These are phyloP conservation scores for Sipha maydis DNA, from an alignment of 2,888 invertebrate species.

Conservation along the genomic window DNA sequence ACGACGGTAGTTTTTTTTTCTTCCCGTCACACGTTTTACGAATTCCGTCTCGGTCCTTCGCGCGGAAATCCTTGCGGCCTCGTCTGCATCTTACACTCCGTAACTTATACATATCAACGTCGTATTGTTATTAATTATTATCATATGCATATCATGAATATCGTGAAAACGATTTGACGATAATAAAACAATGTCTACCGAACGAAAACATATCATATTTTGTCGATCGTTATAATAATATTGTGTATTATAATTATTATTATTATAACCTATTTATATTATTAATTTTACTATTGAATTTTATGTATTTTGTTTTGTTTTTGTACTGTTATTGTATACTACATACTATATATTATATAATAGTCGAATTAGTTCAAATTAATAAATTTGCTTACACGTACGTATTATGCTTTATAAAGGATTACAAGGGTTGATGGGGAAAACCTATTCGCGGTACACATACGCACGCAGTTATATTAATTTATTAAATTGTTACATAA, in stretches of 20 bases:
- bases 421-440: background rate
- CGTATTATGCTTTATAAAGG: background rate
- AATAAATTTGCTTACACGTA: background rate
- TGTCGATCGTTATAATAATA: background rate
- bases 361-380: background rate
- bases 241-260: background rate
- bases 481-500: too few relatives aligned
- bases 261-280: too few relatives aligned
- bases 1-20: too few relatives aligned
- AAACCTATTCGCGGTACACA: too few relatives aligned
- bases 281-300: background rate
- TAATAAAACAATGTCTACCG: background rate
- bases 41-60: background rate
- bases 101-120: background rate
- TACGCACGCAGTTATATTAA: too few relatives aligned
- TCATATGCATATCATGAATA: background rate
- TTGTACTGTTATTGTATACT: background rate
- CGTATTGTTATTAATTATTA: background rate
- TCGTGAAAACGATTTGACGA: background rate
- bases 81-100: background rate
- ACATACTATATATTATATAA: background rate
- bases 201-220: slow-evolving; percentile 40
- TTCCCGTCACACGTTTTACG: too few relatives aligned
- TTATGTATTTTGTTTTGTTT: slow-evolving; percentile 12
- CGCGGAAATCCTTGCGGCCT: background rate